These are phyloP conservation scores for Nematolebias whitei DNA, from an alignment of 2,113 vertebrate species.

Conservation along the genomic window DNA sequence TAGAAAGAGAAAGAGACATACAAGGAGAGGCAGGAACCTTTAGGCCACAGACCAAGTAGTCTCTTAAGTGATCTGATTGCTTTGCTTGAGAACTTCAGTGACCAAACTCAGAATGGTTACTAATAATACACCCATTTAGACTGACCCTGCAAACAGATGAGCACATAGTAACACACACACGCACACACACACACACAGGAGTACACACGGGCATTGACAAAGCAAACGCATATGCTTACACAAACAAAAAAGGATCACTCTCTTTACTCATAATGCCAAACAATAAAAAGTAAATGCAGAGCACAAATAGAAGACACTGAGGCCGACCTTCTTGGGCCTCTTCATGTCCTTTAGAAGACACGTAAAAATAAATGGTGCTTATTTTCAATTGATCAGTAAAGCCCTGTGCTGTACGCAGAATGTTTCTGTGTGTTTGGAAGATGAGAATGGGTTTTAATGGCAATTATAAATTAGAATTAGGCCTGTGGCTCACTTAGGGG, in stretches of 20 bases:
- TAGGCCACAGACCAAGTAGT: slow-evolving; percentile 82
- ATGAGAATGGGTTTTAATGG: slow-evolving; percentile 78
- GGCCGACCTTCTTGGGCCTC: not conserved
- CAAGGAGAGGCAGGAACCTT: slow-evolving; percentile 75
- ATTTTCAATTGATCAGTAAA: slow-evolving; percentile 79
- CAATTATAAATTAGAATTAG: slow-evolving; percentile 75
- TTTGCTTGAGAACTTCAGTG: slow-evolving; percentile 60
- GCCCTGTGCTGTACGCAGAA: slow-evolving; percentile 49
- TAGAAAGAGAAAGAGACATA: slow-evolving; percentile 45
- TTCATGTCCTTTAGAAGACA: slow-evolving; percentile 35
- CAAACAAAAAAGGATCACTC: slow-evolving; percentile 50
- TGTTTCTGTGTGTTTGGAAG: slow-evolving; percentile 25
- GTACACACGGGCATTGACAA: slow-evolving; percentile 14
- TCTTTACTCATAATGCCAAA: slow-evolving; percentile 26
- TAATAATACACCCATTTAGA: slow-evolving; percentile 78
- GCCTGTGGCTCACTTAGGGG: slow-evolving; percentile 74
- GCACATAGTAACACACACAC: slow-evolving; percentile 6
- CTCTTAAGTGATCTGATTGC: slow-evolving; percentile 81
- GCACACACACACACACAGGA: slow-evolving; percentile 28
- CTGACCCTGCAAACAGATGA: slow-evolving; percentile 41
- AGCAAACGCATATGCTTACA: slow-evolving; percentile 23
- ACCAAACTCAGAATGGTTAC: slow-evolving; percentile 70
- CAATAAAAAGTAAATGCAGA: slow-evolving; percentile 18
- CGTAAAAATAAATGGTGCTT: slow-evolving; percentile 68
- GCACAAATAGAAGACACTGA: slow-evolving; percentile 24